A percentile compares a stretch with the other conserved stretches of the same genome.
These are phyloP conservation scores for Pristionchus japonicus DNA, from an alignment of 2,888 invertebrate species.

Conservation along the genomic window DNA sequence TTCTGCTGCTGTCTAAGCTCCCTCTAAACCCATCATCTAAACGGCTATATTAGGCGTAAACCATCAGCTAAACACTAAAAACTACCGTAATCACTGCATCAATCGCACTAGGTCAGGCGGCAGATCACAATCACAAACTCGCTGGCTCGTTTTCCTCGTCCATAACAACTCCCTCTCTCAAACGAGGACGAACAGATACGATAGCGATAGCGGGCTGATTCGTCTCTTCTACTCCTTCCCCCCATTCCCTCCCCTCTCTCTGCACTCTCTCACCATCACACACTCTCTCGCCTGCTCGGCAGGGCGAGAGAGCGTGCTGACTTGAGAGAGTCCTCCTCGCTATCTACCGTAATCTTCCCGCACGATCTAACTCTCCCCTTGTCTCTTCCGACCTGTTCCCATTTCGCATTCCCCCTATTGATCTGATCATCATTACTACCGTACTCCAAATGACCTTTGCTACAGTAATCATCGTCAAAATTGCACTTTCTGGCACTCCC, in stretches of 20 bases:
- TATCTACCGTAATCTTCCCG: constrained; percentile 42
- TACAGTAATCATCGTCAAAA: neutral
- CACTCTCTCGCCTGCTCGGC: no score
- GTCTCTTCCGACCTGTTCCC: constrained; percentile 40
- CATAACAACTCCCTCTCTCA: constrained; percentile 27
- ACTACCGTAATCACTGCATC: neutral
- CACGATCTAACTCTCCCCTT: constrained; percentile 23
- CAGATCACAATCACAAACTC: constrained; percentile 39
- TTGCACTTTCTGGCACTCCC: neutral
- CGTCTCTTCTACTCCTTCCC: neutral
- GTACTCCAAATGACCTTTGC: neutral
- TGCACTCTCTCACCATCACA: no score
- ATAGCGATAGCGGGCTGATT: constrained; percentile 34
- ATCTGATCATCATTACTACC: constrained; percentile 33
- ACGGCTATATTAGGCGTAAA: neutral
- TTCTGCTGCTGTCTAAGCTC: constrained; percentile 7
- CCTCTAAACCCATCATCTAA: constrained; percentile 1
- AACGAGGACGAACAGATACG: constrained; percentile 33
- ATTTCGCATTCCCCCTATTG: constrained; percentile 16
- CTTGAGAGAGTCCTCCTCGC: neutral
- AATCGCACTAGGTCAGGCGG: neutral
- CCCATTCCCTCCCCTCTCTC: neutral
- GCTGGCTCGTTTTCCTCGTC: neutral
- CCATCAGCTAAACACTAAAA: neutral
- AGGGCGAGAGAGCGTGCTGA: no score